Conservation (phyloP, 2,888 invertebrate species). For the Drosophila dives region DNA sequence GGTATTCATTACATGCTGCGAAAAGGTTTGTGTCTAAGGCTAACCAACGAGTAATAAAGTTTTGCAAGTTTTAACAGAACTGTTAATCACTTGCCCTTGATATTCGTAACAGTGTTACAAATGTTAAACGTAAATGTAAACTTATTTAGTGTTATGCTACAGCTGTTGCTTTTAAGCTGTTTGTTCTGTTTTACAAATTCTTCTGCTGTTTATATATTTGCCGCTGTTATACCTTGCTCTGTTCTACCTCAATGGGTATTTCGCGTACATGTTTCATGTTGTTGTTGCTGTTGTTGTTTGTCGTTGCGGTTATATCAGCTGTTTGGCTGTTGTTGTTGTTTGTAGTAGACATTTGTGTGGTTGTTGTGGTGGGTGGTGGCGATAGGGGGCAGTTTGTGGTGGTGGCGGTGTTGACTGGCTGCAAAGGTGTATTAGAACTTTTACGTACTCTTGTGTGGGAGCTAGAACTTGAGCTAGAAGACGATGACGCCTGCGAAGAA, state of each 20-base stretch:
- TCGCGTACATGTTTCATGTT: conserved; percentile 81
- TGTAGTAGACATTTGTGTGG: conserved; percentile 6
- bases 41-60: background rate
- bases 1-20: conserved; percentile 18
- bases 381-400: conserved; percentile 40
- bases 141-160: background rate
- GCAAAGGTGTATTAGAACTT: conserved; percentile 79
- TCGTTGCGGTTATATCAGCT: conserved; percentile 48
- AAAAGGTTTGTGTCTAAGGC: background rate
- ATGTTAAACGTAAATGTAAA: conserved; percentile 1
- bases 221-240: conserved; percentile 80
- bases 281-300: conserved; percentile 59
- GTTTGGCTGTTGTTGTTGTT: conserved; percentile 34
- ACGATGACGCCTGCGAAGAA: conserved; percentile 65
- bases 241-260: conserved; percentile 85
- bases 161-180: background rate
- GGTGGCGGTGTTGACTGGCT: conserved; percentile 61
- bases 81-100: background rate
- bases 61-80: background rate
- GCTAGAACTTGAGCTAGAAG: conserved; percentile 68
- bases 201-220: background rate
- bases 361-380: conserved; percentile 29
- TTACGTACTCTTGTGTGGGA: conserved; percentile 82
- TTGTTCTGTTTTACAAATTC: background rate
- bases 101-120: conserved; percentile 11